phyloP scores from a whole-genome alignment of 2,113 vertebrate species.

The Corvus hawaiiensis region DNA sequence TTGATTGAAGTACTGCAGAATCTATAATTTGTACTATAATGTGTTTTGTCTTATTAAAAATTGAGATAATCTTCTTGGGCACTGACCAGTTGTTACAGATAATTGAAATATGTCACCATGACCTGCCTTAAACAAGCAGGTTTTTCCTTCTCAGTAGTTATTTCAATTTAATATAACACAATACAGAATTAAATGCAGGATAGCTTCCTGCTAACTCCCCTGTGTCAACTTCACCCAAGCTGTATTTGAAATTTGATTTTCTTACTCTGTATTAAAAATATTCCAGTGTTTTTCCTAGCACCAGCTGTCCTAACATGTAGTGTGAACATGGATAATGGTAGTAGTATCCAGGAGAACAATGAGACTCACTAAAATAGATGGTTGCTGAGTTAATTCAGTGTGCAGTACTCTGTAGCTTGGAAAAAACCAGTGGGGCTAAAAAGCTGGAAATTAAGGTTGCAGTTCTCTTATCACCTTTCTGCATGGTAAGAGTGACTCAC shows the following conservation, averaged over 20 bases:
- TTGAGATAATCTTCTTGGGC: neutral
- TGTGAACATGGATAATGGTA: neutral
- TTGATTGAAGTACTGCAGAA: neutral
- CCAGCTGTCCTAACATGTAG: neutral
- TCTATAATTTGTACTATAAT: neutral
- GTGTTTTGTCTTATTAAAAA: neutral
- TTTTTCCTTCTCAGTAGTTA: neutral
- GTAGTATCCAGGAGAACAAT: neutral
- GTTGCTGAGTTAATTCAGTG: neutral
- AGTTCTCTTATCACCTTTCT: neutral
- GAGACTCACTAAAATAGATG: neutral
- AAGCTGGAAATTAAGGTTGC: neutral
- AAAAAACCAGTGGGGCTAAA: neutral
- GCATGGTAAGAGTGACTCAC: neutral
- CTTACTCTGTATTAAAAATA: neutral
- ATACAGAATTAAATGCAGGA: neutral
- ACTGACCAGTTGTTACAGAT: neutral
- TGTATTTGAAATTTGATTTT: neutral
- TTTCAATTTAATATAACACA: neutral
- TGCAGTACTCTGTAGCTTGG: neutral
- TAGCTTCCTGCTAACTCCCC: neutral
- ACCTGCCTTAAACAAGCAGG: neutral
- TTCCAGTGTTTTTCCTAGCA: neutral
- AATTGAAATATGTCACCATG: neutral
- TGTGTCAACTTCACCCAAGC: neutral